A percentile compares a stretch with the other conserved stretches of the same genome.
Evolutionary conservation across 2,888 invertebrate genomes (phyloP).

Genomic region (Carabus problematicus): DNA sequence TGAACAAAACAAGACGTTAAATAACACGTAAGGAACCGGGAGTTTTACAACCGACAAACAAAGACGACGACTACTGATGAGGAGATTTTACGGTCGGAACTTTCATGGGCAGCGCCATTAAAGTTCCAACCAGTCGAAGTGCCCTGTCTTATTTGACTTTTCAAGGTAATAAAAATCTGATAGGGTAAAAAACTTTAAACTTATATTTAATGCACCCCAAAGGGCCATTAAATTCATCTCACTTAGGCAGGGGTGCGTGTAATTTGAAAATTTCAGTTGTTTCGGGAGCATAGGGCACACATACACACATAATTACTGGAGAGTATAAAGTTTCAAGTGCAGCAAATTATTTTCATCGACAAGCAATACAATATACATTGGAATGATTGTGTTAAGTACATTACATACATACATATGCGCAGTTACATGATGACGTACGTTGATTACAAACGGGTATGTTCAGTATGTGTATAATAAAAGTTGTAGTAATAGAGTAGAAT

Average conservation of each 20-base stretch:
- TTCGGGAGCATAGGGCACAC: neutral
- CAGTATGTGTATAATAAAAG: too few species aligned
- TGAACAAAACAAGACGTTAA: constrained; percentile 31
- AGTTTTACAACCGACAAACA: constrained; percentile 35
- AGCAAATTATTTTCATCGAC: too few species aligned
- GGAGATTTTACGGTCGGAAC: constrained; percentile 28
- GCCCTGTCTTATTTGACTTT: constrained; percentile 38
- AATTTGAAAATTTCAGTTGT: constrained; percentile 31
- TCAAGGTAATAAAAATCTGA: constrained; percentile 35
- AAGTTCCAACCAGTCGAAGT: constrained; percentile 25
- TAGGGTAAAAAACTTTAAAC: constrained; percentile 36
- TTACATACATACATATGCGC: too few species aligned
- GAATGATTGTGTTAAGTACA: too few species aligned
- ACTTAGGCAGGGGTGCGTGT: constrained; percentile 20
- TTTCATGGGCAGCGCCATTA: constrained; percentile 25
- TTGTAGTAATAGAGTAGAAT: too few species aligned
- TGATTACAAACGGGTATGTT: too few species aligned
- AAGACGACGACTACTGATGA: constrained; percentile 33
- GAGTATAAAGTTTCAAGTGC: too few species aligned
- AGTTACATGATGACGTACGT: too few species aligned
- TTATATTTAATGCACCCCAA: constrained; percentile 34
- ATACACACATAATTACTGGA: constrained; percentile 11
- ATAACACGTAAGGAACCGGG: constrained; percentile 25
- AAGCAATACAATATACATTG: too few species aligned
- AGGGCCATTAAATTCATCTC: constrained; percentile 32